Evolutionary conservation across 2,888 invertebrate genomes (phyloP).

Genomic region (Clunio marinus): DNA sequence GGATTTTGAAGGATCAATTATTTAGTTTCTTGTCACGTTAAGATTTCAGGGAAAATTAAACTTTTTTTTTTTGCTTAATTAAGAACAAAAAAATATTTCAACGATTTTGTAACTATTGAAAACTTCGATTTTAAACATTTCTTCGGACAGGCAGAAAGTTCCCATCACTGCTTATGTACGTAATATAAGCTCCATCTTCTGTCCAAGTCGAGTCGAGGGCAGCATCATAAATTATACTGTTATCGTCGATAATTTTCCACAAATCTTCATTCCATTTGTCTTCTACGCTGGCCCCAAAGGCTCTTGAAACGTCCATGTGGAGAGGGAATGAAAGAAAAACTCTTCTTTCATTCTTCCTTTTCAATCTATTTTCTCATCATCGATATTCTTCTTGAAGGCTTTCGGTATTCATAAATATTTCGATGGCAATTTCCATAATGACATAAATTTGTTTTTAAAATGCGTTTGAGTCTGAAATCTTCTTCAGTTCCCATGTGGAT

Average conservation of each 20-base stretch:
- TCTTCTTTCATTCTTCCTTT: not conserved
- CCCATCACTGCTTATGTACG: not conserved
- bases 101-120: too few relatives aligned
- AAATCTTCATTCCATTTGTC: conserved; percentile 35
- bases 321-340: not conserved
- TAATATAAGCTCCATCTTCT: conserved; percentile 19
- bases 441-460: conserved; percentile 32
- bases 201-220: conserved; percentile 10
- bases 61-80: too few relatives aligned
- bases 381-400: not conserved
- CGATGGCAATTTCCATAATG: conserved; percentile 29
- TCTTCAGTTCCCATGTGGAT: not conserved
- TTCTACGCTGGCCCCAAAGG: not conserved
- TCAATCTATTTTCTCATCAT: not conserved
- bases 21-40: too few relatives aligned
- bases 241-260: conserved; percentile 29
- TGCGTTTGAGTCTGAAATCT: conserved; percentile 5
- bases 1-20: too few relatives aligned
- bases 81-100: too few relatives aligned
- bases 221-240: conserved; percentile 29
- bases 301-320: not conserved
- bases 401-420: conserved; percentile 26
- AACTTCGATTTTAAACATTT: too few relatives aligned
- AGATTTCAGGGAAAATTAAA: too few relatives aligned
- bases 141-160: too few relatives aligned